These are phyloP conservation scores for Aphidius gifuensis DNA, from an alignment of 1,140 invertebrate genomes.

Conservation along the genomic window DNA sequence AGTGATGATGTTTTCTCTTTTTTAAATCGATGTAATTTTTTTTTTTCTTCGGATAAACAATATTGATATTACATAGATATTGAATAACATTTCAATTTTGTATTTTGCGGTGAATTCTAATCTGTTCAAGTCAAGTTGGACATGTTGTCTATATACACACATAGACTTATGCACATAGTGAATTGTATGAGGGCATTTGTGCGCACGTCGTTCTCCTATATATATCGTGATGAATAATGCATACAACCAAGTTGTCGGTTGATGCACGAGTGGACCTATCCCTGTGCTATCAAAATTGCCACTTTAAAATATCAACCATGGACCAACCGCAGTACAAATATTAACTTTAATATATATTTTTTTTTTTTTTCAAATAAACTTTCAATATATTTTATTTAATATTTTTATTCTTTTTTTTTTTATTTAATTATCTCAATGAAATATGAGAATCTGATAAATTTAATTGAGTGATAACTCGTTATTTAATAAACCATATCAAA, in stretches of 20 bases:
- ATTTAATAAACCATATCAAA: too few species aligned
- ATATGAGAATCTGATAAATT: too few species aligned
- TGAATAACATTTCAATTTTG: background rate
- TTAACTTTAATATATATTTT: too few species aligned
- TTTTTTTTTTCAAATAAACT: too few species aligned
- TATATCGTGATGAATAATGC: constrained; percentile 4
- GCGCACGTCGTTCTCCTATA: constrained; percentile 1
- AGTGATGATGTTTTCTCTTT: too few species aligned
- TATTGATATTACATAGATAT: too few species aligned
- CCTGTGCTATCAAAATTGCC: constrained; percentile 19
- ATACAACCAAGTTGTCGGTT: constrained; percentile 11
- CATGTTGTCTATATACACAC: background rate
- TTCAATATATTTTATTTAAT: too few species aligned
- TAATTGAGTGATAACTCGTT: too few species aligned
- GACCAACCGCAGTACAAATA: too few species aligned
- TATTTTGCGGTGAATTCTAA: background rate
- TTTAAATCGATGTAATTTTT: constrained; percentile 7
- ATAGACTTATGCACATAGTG: constrained; percentile 5
- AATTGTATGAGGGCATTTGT: constrained; percentile 12
- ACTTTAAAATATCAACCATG: constrained; percentile 20
- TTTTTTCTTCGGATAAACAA: background rate
- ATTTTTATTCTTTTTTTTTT: too few species aligned
- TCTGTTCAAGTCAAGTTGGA: too few species aligned
- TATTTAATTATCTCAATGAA: too few species aligned
- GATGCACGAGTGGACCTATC: constrained; percentile 22